Conservation (phyloP, 2,797 vertebrate species). For the Pangasius djambal region DNA sequence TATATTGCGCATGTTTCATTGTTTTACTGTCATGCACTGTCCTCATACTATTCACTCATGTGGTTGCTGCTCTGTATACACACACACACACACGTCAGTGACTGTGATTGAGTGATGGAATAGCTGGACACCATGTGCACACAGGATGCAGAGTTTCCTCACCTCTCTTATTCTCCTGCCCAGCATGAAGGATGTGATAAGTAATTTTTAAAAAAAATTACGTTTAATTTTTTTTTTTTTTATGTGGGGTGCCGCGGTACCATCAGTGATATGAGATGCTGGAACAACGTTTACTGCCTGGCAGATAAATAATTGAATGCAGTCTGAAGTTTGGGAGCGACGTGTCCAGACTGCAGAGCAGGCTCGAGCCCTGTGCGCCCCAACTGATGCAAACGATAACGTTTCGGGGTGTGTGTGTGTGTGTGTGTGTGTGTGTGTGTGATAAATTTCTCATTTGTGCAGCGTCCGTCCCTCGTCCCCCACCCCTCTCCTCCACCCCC, state of each 20-base stretch:
- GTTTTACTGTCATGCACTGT: not conserved
- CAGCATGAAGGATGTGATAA: not conserved
- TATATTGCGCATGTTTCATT: not conserved
- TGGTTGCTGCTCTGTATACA: not conserved
- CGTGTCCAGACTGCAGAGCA: constrained; percentile 79
- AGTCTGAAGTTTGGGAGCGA: constrained; percentile 79
- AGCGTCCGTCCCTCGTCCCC: constrained; percentile 8
- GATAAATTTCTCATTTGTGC: constrained; percentile 64
- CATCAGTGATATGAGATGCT: constrained; percentile 41
- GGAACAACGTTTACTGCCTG: constrained; percentile 53
- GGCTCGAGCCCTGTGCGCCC: constrained; percentile 60
- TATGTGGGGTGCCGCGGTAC: constrained; percentile 4
- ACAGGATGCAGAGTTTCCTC: constrained; percentile 11
- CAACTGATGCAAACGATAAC: constrained; percentile 67
- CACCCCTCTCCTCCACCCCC: constrained; percentile 1
- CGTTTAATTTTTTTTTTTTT: not conserved
- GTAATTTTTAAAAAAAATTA: too few relatives aligned
- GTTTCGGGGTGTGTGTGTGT: constrained; percentile 23
- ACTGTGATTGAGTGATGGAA: not conserved
- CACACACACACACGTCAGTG: not conserved
- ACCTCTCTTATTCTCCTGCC: not conserved
- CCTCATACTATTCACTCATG: not conserved
- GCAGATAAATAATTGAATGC: constrained; percentile 80
- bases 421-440: not conserved
- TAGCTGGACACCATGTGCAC: constrained; percentile 11